Conservation (phyloP, 2,888 invertebrate species). For the Drosophila quasianomalipes region DNA sequence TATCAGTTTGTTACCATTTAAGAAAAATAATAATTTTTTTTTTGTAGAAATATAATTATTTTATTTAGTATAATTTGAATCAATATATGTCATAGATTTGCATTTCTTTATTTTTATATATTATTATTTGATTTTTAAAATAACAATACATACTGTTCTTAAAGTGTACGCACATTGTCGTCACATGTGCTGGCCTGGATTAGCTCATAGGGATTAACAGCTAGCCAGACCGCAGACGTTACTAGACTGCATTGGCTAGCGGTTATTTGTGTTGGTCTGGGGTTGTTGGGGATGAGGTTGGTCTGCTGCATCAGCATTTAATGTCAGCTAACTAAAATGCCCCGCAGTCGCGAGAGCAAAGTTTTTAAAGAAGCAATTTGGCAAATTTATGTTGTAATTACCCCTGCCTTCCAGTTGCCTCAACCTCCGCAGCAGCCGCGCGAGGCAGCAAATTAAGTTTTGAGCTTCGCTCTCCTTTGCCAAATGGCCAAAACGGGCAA, state of each 20-base stretch:
- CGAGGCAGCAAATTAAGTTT: conserved; percentile 75
- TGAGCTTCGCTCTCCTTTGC: conserved; percentile 59
- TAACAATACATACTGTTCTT: background rate
- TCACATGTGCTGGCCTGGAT: conserved; percentile 48
- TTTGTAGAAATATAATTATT: background rate
- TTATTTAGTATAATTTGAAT: background rate
- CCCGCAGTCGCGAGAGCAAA: conserved; percentile 37
- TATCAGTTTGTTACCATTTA: background rate
- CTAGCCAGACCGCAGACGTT: conserved; percentile 48
- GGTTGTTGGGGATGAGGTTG: background rate
- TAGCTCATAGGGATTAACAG: conserved; percentile 57
- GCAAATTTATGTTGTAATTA: conserved; percentile 76
- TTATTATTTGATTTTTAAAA: background rate
- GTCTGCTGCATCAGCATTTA: conserved; percentile 45
- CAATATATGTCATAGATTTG: background rate
- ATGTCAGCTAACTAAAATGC: conserved; percentile 40
- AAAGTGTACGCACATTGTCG: conserved; percentile 1
- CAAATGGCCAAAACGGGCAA: conserved; percentile 56
- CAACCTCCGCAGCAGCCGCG: background rate
- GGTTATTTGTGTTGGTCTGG: conserved; percentile 2
- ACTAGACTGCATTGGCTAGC: conserved; percentile 4
- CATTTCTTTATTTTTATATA: background rate
- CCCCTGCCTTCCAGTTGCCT: conserved; percentile 2
- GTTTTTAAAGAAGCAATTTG: conserved; percentile 76
- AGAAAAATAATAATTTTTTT: rapidly evolving